phyloP scores from a whole-genome alignment of 2,113 vertebrate species.

The Dipodomys ordii region DNA sequence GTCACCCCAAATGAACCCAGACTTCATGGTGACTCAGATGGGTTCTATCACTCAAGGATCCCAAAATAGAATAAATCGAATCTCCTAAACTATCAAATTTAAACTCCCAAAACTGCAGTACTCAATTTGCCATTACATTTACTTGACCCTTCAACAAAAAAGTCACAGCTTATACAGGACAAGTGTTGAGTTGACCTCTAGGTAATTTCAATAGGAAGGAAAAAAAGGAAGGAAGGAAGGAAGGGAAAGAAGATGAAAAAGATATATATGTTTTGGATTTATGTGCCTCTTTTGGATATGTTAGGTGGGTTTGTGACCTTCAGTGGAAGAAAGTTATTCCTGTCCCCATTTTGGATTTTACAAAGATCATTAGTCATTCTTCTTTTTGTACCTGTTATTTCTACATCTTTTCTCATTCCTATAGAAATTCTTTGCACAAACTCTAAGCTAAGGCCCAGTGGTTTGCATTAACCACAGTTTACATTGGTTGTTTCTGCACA shows the following conservation, averaged over 20 bases:
- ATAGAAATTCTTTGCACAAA: neutral
- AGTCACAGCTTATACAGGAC: neutral
- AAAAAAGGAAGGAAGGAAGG: neutral
- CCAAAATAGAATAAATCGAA: conserved; percentile 6
- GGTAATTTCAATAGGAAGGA: neutral
- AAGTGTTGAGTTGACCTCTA: neutral
- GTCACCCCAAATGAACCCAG: neutral
- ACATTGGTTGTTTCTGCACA: neutral
- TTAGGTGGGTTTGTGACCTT: conserved; percentile 1
- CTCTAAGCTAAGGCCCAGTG: neutral
- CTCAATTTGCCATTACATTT: neutral
- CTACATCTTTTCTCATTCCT: neutral
- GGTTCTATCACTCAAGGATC: neutral
- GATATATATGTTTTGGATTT: neutral
- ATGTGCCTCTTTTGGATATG: neutral
- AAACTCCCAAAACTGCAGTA: neutral
- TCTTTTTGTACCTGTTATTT: neutral
- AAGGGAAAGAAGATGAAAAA: neutral
- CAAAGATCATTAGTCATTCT: neutral
- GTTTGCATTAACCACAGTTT: neutral
- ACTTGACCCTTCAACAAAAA: neutral
- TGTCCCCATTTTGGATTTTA: neutral
- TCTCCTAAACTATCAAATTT: neutral
- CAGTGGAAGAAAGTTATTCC: neutral
- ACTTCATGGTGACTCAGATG: neutral